Conservation (phyloP, 2,888 invertebrate species). For the Pseudococcus viburni region DNA sequence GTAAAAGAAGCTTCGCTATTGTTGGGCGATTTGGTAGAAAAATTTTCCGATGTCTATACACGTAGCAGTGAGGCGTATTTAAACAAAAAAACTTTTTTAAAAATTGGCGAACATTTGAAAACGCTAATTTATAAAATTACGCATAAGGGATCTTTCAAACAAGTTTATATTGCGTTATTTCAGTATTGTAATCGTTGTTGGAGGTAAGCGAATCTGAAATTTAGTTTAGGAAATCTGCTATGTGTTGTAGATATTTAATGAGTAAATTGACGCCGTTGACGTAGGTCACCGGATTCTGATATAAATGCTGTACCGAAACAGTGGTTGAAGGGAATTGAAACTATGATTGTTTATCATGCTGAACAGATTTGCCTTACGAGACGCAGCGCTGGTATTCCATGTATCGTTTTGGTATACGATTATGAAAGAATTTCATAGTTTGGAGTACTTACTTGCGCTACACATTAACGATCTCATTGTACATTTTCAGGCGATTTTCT, state of each 20-base stretch:
- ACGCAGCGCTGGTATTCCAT: conserved; percentile 94
- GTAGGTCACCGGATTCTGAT: conserved; percentile 3
- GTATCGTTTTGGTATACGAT: conserved; percentile 84
- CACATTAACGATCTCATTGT: background rate
- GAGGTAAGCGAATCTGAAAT: conserved; percentile 71
- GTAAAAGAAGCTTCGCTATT: conserved; percentile 87
- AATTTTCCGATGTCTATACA: conserved; percentile 73
- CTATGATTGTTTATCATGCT: conserved; percentile 70
- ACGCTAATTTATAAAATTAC: conserved; percentile 82
- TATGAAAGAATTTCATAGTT: background rate
- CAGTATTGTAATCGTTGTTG: conserved; percentile 81
- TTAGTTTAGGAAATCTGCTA: background rate
- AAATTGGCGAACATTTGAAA: conserved; percentile 80
- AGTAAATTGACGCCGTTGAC: background rate
- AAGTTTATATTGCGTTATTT: conserved; percentile 91
- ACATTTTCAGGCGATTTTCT: conserved; percentile 79
- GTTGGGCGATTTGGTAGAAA: conserved; percentile 77
- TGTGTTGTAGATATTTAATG: background rate
- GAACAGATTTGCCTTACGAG: conserved; percentile 84
- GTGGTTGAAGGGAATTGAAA: conserved; percentile 43
- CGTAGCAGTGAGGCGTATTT: conserved; percentile 67
- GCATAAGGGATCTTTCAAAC: conserved; percentile 98
- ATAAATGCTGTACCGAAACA: conserved; percentile 18
- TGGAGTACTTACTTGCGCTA: background rate
- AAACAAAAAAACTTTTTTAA: conserved; percentile 70